Evolutionary conservation across 1,140 invertebrate genomes (phyloP), one percentile per base, ranked within the genome.

Genomic region (Musca domestica): DNA sequence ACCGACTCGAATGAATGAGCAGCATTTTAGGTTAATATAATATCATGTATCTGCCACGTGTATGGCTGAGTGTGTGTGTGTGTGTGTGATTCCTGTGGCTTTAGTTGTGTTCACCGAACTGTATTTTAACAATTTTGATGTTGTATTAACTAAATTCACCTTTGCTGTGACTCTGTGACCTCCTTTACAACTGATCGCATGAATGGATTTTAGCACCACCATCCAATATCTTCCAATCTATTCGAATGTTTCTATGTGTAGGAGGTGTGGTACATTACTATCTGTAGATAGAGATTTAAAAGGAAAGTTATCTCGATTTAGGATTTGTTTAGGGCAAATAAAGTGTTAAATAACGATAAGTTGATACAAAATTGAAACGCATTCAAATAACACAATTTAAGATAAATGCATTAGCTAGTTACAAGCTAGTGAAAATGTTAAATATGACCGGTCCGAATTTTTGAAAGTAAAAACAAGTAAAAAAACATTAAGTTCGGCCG

Each of bases 71-170:
- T 12, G 5, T 12, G 34, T 41, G 10, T 41, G 34, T 41, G 34
- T 41, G 5, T 61, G 19, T 61, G 19, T 9, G 34, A 61, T 61
- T 61, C 34, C 27, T 34, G 27, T 61, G 10, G 12, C 6, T 41
- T 41, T 56, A 15, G 54, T 58, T 41, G 12, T 58, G 54, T 7
- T 58, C 27, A 27, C 54, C 23, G 56, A 61, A 34, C 56, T 61
- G 27, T 61, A 19, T 61, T 61, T 61, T 19, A 61, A 61, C 56
- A 41, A 19, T 56, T 56, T 56, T 34, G 56, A 61, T 61, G 27
- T 61, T 61, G 27, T 34, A 34, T 61, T 61, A 34, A 61, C 27
- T 61, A 30, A 41, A 61, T 61, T 61, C 56, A 61, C 56, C 56
- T 61, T 27, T 61, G 30, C 25, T 58, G 20, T 58, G 54, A 61